These are phyloP conservation scores for Nebria ingens DNA, from an alignment of 1,140 invertebrate genomes.

Conservation along the genomic window DNA sequence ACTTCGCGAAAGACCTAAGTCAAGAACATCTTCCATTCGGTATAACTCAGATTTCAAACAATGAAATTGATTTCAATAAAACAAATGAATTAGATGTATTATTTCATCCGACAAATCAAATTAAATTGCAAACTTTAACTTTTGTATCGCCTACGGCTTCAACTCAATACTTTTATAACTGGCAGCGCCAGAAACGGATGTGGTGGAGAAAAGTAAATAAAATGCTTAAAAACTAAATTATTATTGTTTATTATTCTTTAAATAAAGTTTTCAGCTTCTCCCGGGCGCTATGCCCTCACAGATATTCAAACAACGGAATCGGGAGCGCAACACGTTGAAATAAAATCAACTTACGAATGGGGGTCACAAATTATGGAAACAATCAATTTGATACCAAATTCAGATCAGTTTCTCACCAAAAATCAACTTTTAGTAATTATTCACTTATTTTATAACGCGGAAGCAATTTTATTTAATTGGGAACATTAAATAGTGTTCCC, in stretches of 20 bases:
- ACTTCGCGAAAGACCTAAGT: conserved; percentile 29
- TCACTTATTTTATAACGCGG: too few relatives aligned
- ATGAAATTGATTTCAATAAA: conserved; percentile 30
- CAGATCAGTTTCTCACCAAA: conserved; percentile 16
- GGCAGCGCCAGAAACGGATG: conserved; percentile 61
- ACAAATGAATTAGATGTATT: conserved; percentile 25
- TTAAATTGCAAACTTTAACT: conserved; percentile 23
- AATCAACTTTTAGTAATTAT: conserved; percentile 7
- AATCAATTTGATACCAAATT: conserved; percentile 17
- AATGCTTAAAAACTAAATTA: conserved; percentile 25
- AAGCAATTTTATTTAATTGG: background rate
- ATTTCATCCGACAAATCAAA: conserved; percentile 12
- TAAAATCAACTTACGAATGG: conserved; percentile 23
- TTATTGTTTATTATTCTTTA: conserved; percentile 19
- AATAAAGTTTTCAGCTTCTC: conserved; percentile 54
- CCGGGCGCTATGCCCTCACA: conserved; percentile 47
- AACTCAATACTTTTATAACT: conserved; percentile 51
- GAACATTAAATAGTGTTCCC: background rate
- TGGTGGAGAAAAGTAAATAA: conserved; percentile 64
- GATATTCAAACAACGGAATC: conserved; percentile 35
- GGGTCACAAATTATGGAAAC: conserved; percentile 32
- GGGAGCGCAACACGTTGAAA: background rate
- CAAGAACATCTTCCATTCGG: conserved; percentile 40
- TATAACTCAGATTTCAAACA: conserved; percentile 29
- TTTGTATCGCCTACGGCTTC: conserved; percentile 33